phyloP scores from a whole-genome alignment of 2,888 invertebrate genomes.

The Campoplex capitator region DNA sequence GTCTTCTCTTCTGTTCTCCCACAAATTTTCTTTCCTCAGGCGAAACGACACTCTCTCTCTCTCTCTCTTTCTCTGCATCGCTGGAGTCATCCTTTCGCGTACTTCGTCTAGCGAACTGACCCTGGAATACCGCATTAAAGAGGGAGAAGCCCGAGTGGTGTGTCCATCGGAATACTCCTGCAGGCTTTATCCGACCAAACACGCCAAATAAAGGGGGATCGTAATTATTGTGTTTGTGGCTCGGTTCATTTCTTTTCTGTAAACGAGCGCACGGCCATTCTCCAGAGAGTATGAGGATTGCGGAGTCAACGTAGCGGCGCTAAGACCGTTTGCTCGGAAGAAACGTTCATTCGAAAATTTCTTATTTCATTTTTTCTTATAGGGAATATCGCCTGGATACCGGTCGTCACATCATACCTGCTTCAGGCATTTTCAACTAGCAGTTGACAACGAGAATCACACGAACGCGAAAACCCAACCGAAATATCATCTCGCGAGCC shows the following conservation, averaged over 20 bases:
- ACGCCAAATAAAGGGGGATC: slow-evolving; percentile 83
- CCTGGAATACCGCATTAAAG: neutral
- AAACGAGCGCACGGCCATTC: neutral
- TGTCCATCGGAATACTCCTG: neutral
- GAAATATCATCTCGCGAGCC: too few species aligned
- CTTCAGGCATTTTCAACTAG: too few species aligned
- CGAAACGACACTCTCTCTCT: slow-evolving; percentile 7
- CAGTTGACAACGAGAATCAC: too few species aligned
- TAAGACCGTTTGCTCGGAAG: neutral
- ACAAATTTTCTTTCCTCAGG: slow-evolving; percentile 10
- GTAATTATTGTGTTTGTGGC: slow-evolving; percentile 83
- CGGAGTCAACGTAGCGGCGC: neutral
- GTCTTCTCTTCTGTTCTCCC: neutral
- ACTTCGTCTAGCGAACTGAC: slow-evolving; percentile 8
- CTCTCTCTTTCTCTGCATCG: neutral
- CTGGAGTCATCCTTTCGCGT: slow-evolving; percentile 26
- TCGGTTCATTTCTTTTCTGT: slow-evolving; percentile 78
- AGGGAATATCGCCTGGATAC: neutral
- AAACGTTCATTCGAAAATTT: neutral
- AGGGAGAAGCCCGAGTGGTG: too few species aligned
- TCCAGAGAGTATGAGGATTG: neutral
- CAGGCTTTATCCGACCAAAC: slow-evolving; percentile 77
- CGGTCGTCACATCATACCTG: neutral
- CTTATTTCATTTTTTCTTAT: too few species aligned
- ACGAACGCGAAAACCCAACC: neutral